Evolutionary conservation across 2,797 vertebrate genomes (phyloP).

Genomic region (Tapirus indicus): DNA sequence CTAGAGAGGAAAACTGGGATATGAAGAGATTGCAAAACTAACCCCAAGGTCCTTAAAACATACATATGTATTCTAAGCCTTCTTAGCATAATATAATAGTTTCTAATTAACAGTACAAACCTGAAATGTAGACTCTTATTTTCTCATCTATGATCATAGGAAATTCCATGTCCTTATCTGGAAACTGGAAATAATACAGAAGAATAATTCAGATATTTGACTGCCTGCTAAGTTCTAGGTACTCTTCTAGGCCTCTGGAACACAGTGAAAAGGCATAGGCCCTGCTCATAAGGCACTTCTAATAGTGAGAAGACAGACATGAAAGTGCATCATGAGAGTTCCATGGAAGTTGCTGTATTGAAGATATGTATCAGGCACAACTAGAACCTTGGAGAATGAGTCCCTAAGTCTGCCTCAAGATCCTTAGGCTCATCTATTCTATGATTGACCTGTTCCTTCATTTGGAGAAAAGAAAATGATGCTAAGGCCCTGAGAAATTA

Average conservation of each 20-base stretch:
- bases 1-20: background rate
- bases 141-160: background rate
- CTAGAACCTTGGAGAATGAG: background rate
- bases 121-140: background rate
- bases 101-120: background rate
- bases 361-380: background rate
- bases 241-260: background rate
- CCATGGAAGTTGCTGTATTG: background rate
- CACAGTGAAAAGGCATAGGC: background rate
- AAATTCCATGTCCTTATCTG: background rate
- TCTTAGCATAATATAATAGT: background rate
- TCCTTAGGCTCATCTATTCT: background rate
- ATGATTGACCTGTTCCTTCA: background rate
- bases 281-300: background rate
- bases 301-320: background rate
- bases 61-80: background rate
- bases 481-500: background rate
- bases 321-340: background rate
- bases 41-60: background rate
- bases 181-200: background rate
- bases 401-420: background rate
- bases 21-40: background rate
- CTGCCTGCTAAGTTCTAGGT: background rate
- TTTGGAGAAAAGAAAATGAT: slow-evolving; percentile 30
- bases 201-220: background rate